Conservation (phyloP, 2,888 invertebrate genomes). For the Oscheius myriophilus region DNA sequence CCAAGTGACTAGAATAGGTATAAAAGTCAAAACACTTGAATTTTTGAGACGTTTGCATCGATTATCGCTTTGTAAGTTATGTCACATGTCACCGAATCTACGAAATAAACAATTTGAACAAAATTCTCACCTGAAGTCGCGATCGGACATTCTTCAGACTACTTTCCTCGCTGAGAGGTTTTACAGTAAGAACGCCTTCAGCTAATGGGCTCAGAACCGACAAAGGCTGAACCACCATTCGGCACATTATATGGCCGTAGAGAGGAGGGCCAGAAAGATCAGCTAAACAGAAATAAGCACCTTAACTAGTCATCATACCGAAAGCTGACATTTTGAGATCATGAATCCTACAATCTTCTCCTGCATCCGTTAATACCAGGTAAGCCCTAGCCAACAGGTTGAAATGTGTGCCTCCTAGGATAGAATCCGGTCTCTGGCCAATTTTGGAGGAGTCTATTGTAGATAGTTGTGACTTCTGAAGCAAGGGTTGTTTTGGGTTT, state of each 20-base stretch:
- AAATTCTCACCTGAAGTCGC: slow-evolving; percentile 40
- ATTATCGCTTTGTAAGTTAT: no score
- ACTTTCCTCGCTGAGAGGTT: slow-evolving; percentile 39
- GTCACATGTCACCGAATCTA: no score
- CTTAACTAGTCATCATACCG: slow-evolving; percentile 32
- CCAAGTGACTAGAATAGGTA: no score
- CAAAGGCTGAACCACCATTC: slow-evolving; percentile 50
- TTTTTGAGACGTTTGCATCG: no score
- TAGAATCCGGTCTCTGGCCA: slow-evolving; percentile 13
- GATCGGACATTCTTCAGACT: slow-evolving; percentile 41
- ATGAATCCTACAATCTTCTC: slow-evolving; percentile 52
- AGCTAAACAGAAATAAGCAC: slow-evolving; percentile 33
- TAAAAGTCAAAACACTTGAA: no score
- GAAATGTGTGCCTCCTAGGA: slow-evolving; percentile 45
- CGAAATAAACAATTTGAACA: no score
- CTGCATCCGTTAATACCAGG: slow-evolving; percentile 49
- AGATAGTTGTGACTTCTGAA: slow-evolving; percentile 28
- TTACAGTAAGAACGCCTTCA: slow-evolving; percentile 49
- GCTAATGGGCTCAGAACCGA: slow-evolving; percentile 49
- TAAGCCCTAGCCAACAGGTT: slow-evolving; percentile 52
- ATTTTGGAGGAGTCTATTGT: slow-evolving; percentile 20
- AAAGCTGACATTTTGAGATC: slow-evolving; percentile 54
- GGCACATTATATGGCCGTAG: slow-evolving; percentile 54
- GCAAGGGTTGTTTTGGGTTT: not conserved
- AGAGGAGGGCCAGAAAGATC: slow-evolving; percentile 57